Conservation (phyloP, 2,797 vertebrate genomes). For the Esox masquinongy region DNA sequence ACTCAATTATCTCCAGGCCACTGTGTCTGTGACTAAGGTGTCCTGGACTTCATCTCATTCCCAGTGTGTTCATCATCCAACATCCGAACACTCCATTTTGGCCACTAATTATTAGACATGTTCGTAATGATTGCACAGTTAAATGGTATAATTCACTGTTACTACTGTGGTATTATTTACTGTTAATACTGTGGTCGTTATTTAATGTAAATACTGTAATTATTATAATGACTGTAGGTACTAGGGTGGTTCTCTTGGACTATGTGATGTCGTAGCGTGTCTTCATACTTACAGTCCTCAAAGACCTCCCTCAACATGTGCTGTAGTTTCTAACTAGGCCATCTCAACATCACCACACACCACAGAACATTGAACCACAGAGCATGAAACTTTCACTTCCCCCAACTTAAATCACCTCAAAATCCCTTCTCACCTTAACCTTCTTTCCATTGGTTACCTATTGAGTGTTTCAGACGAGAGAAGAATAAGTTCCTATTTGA, state of each 20-base stretch:
- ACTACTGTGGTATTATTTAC: too few species aligned
- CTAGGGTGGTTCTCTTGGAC: neutral
- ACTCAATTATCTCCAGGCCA: conserved; percentile 19
- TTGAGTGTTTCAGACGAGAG: neutral
- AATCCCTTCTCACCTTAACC: conserved; percentile 70
- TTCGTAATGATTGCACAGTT: neutral
- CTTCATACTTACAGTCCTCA: conserved; percentile 1
- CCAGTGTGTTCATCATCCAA: conserved; percentile 3
- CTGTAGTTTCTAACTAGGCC: conserved; percentile 37
- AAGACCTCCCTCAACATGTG: conserved; percentile 44
- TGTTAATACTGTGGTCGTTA: neutral
- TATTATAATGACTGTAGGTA: neutral
- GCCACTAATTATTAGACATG: neutral
- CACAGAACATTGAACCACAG: conserved; percentile 41
- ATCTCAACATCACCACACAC: conserved; percentile 33
- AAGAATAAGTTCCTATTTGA: conserved; percentile 65
- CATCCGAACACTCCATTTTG: conserved; percentile 8
- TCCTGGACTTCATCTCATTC: neutral
- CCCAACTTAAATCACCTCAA: conserved; percentile 54
- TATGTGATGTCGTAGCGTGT: neutral
- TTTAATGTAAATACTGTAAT: neutral
- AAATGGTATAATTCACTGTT: neutral
- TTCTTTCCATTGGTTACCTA: conserved; percentile 64
- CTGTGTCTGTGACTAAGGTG: neutral
- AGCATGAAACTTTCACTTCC: conserved; percentile 55